phyloP scores from a whole-genome alignment of 2,113 vertebrate genomes.

The Coptodon bakossiorum region DNA sequence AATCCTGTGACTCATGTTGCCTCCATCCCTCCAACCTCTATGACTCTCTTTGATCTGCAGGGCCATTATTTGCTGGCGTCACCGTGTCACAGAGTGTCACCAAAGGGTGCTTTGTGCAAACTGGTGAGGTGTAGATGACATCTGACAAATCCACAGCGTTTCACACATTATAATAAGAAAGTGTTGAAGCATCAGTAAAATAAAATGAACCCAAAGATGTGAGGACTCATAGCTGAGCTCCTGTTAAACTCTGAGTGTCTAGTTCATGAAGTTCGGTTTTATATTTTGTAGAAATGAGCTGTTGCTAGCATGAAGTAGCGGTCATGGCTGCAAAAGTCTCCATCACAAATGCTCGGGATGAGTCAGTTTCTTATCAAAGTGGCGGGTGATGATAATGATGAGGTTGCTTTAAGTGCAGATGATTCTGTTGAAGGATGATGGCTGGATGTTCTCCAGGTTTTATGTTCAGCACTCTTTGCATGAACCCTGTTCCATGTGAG shows the following conservation, averaged over 20 bases:
- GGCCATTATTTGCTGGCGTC: background rate
- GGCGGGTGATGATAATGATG: background rate
- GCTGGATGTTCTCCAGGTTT: background rate
- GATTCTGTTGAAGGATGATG: background rate
- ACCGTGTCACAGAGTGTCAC: background rate
- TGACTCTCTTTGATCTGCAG: background rate
- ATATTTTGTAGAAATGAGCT: background rate
- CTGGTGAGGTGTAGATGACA: background rate
- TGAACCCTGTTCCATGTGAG: background rate
- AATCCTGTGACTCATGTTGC: background rate
- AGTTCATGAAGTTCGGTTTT: background rate
- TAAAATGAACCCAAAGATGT: fast-evolving
- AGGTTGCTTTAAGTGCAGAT: background rate
- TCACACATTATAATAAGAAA: fast-evolving
- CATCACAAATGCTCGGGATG: background rate
- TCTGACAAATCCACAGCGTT: background rate
- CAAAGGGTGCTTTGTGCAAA: background rate
- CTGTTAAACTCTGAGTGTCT: background rate
- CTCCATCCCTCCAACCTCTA: background rate
- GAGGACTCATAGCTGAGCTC: fast-evolving
- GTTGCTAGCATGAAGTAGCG: background rate
- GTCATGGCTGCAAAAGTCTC: background rate
- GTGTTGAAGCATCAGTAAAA: fast-evolving
- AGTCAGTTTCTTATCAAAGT: background rate
- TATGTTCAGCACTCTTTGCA: background rate